A percentile compares a stretch with the other conserved stretches of the same genome.
These are phyloP conservation scores for Rhabdomys pumilio DNA, from an alignment of 2,797 vertebrate species.

Conservation along the genomic window DNA sequence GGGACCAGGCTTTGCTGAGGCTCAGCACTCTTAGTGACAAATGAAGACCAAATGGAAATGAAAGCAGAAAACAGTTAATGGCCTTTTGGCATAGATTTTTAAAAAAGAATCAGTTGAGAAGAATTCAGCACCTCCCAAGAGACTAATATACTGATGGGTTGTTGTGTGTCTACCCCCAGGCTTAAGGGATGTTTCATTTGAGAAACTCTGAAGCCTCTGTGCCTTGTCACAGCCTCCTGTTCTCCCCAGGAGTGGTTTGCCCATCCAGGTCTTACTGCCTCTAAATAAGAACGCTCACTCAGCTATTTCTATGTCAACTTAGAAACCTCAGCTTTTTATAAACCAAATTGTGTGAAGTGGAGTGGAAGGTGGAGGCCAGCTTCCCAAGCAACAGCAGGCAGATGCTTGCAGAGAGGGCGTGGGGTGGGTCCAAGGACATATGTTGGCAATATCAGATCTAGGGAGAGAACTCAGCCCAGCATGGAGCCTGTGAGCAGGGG, in stretches of 20 bases:
- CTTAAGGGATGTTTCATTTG: background rate
- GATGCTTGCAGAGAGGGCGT: background rate
- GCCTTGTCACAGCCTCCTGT: background rate
- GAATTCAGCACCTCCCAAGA: background rate
- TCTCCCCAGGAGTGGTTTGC: background rate
- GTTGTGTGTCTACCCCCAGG: too few species aligned
- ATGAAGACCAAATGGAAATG: background rate
- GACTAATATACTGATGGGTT: background rate
- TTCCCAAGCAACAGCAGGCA: background rate
- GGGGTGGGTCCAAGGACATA: background rate
- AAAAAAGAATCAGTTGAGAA: background rate
- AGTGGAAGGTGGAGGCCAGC: background rate
- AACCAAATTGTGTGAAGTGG: background rate
- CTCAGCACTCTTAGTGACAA: background rate
- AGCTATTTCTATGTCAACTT: background rate
- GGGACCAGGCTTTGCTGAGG: background rate
- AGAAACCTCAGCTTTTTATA: background rate
- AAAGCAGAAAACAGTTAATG: background rate
- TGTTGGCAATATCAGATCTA: background rate
- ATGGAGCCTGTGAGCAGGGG: background rate
- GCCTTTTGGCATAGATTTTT: slow-evolving; percentile 22
- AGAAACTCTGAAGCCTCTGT: background rate
- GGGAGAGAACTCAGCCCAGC: background rate
- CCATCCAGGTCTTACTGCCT: background rate
- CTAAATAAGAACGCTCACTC: background rate